Percentiles rank a stretch among this genome's conserved stretches.
phyloP scores from a whole-genome alignment of 2,797 vertebrate species.

The Dicrostonyx torquatus region DNA sequence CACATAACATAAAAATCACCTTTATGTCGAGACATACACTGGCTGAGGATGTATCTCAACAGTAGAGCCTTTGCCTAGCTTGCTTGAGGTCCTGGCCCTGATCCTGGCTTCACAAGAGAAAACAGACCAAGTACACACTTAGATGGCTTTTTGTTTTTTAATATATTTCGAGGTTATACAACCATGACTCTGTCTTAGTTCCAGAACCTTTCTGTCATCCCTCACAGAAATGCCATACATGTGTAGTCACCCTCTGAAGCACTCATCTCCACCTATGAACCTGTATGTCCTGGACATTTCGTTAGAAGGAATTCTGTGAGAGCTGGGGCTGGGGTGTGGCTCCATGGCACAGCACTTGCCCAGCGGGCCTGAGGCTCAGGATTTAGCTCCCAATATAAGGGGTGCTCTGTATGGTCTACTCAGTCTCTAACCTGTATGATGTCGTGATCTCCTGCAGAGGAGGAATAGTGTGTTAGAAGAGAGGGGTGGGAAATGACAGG shows the following conservation, averaged over 20 bases:
- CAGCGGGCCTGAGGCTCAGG: not conserved
- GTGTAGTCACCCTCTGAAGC: not conserved
- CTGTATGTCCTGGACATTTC: not conserved
- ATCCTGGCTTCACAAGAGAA: not conserved
- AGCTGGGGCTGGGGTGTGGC: not conserved
- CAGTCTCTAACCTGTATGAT: not conserved
- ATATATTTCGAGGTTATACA: not conserved
- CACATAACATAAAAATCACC: not conserved
- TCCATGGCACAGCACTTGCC: no score
- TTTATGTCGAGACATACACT: not conserved
- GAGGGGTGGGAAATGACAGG: not conserved
- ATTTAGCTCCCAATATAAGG: not conserved
- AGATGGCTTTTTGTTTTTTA: slow-evolving; percentile 3
- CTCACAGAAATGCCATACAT: not conserved
- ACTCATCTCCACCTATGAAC: not conserved
- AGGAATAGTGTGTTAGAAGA: not conserved
- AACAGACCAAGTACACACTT: not conserved
- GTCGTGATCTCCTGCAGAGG: slow-evolving; percentile 30
- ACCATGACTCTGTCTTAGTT: slow-evolving; percentile 44
- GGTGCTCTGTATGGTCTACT: not conserved
- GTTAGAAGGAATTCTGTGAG: not conserved
- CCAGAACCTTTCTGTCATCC: slow-evolving; percentile 1
- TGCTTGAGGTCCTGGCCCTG: not conserved
- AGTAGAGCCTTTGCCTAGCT: not conserved
- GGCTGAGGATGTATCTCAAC: not conserved